These are phyloP conservation scores for Hylaeus anthracinus DNA, from an alignment of 1,140 invertebrate species.

Conservation along the genomic window DNA sequence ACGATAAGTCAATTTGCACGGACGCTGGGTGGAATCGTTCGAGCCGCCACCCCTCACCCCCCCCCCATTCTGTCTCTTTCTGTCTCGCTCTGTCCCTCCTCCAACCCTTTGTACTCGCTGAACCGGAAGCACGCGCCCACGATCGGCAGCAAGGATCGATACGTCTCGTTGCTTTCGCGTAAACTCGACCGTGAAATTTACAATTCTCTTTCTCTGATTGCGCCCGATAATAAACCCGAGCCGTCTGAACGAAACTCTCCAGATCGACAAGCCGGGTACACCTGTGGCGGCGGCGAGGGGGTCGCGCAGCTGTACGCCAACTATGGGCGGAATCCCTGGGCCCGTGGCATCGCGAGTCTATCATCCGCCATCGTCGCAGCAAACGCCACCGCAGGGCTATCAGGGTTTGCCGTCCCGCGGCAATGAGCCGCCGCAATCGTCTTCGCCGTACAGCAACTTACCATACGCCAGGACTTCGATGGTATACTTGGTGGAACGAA, in stretches of 20 bases:
- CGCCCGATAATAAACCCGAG: slow-evolving; percentile 41
- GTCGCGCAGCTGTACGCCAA: slow-evolving; percentile 77
- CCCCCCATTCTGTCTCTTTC: not conserved
- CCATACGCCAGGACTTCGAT: slow-evolving; percentile 83
- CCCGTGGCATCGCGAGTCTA: slow-evolving; percentile 75
- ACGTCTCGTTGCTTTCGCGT: slow-evolving; percentile 45
- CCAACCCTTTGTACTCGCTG: slow-evolving; percentile 1
- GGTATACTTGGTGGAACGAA: slow-evolving; percentile 52
- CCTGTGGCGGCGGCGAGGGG: slow-evolving; percentile 75
- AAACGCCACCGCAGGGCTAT: slow-evolving; percentile 77
- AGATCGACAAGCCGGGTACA: slow-evolving; percentile 76
- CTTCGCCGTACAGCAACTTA: slow-evolving; percentile 81
- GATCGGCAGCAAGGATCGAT: slow-evolving; percentile 32
- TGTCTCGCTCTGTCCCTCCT: not conserved
- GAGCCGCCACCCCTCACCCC: not conserved
- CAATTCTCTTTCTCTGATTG: slow-evolving; percentile 32
- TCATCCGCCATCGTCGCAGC: slow-evolving; percentile 77
- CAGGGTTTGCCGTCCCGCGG: slow-evolving; percentile 76
- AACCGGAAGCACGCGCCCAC: slow-evolving; percentile 34
- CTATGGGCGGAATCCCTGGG: slow-evolving; percentile 76
- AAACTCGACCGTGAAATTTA: slow-evolving; percentile 49
- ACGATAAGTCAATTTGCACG: slow-evolving; percentile 36
- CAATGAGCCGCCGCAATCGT: slow-evolving; percentile 77
- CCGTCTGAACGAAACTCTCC: slow-evolving; percentile 31
- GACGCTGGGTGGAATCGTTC: not conserved